A percentile compares a stretch with the other conserved stretches of the same genome.
These are phyloP conservation scores for Mamestra brassicae DNA, from an alignment of 2,888 invertebrate species.

Conservation along the genomic window DNA sequence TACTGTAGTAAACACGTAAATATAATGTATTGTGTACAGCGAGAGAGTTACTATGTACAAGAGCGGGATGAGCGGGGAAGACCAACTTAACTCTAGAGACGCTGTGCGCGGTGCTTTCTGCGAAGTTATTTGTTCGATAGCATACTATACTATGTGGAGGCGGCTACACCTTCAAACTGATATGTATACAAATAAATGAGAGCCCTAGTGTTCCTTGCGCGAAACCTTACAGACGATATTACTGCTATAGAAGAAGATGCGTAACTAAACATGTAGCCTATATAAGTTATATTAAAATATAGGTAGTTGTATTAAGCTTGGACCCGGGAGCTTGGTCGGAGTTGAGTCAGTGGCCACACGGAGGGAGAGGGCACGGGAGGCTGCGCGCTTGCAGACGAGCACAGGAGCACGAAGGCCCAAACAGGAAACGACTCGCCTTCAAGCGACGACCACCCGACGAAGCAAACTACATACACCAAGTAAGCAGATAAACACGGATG, in stretches of 20 bases:
- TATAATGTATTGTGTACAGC: background rate
- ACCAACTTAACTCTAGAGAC: background rate
- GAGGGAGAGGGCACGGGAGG: background rate
- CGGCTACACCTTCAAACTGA: background rate
- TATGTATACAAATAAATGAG: conserved; percentile 6
- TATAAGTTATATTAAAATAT: conserved; percentile 28
- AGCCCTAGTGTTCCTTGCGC: conserved; percentile 16
- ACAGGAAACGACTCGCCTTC: too few relatives aligned
- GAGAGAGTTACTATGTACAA: background rate
- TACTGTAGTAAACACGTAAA: conserved; percentile 8
- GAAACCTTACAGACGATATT: conserved; percentile 2
- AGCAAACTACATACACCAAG: conserved; percentile 6
- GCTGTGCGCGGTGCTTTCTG: conserved; percentile 10
- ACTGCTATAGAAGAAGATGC: background rate
- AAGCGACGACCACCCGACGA: background rate
- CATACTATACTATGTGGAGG: background rate
- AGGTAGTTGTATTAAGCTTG: conserved; percentile 52
- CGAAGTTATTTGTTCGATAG: background rate
- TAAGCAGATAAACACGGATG: conserved; percentile 2
- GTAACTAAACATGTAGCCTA: conserved; percentile 29
- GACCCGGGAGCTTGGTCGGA: conserved; percentile 62
- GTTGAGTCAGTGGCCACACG: conserved; percentile 11
- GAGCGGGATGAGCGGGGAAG: background rate
- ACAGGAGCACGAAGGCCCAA: background rate
- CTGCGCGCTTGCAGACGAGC: background rate